These are phyloP conservation scores for Ditula angustiorana DNA, from an alignment of 2,888 invertebrate species.

Conservation along the genomic window DNA sequence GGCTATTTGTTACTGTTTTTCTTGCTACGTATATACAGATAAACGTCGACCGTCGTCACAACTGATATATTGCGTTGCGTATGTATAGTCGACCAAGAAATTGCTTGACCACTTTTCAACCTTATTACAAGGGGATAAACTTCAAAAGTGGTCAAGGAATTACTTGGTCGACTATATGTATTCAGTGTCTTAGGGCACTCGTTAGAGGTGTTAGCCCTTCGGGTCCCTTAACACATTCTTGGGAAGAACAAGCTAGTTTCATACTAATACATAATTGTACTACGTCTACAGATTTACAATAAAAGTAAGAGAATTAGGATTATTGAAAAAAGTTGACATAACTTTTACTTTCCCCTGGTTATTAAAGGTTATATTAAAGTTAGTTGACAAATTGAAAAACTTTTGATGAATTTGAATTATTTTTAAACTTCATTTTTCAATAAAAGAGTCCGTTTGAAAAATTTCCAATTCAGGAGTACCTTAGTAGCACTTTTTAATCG, in stretches of 20 bases:
- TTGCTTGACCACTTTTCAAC: too few relatives aligned
- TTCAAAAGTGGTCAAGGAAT: too few relatives aligned
- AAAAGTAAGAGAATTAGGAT: too few relatives aligned
- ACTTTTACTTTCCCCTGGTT: slow-evolving; percentile 6
- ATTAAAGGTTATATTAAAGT: slow-evolving; percentile 17
- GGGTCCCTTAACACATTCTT: background rate
- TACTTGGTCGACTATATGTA: background rate
- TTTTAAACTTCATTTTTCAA: slow-evolving; percentile 1
- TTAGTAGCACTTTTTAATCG: too few relatives aligned
- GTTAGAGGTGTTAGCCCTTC: background rate
- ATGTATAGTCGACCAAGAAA: too few relatives aligned
- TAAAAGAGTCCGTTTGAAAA: background rate
- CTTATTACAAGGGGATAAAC: too few relatives aligned
- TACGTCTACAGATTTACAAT: too few relatives aligned
- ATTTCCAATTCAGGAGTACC: too few relatives aligned
- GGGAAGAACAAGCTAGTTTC: background rate
- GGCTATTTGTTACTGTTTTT: background rate
- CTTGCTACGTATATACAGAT: background rate
- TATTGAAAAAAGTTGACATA: background rate
- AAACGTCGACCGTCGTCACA: background rate
- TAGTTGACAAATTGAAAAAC: slow-evolving; percentile 16
- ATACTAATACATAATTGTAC: too few relatives aligned
- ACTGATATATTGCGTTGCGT: background rate
- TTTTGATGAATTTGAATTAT: slow-evolving; percentile 12
- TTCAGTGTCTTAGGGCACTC: background rate